Percentiles rank a stretch among this genome's conserved stretches.
phyloP scores from a whole-genome alignment of 2,113 vertebrate genomes.

The sheep (Ovis aries) region ARS-UI_Ramb_v3.0 NC_056056.1:58191001-58191500 shows the following conservation, averaged over 20 bases:
- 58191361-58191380: background rate
- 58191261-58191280: background rate
- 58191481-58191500: background rate
- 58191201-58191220: background rate
- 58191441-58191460: background rate
- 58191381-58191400: fast-evolving
- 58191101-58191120: background rate
- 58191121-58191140: background rate
- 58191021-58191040: background rate
- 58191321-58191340: too few species aligned
- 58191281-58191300: background rate
- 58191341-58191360: fast-evolving
- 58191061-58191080: background rate
- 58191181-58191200: background rate
- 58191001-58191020: background rate
- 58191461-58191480: background rate
- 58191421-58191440: background rate
- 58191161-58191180: background rate
- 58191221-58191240: background rate
- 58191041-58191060: background rate
- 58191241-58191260: background rate
- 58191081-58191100: background rate
- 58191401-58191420: background rate
- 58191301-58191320: background rate
- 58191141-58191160: background rate